Evolutionary conservation across 2,797 vertebrate genomes (phyloP).

Genomic region (Linurgus olivaceus): DNA sequence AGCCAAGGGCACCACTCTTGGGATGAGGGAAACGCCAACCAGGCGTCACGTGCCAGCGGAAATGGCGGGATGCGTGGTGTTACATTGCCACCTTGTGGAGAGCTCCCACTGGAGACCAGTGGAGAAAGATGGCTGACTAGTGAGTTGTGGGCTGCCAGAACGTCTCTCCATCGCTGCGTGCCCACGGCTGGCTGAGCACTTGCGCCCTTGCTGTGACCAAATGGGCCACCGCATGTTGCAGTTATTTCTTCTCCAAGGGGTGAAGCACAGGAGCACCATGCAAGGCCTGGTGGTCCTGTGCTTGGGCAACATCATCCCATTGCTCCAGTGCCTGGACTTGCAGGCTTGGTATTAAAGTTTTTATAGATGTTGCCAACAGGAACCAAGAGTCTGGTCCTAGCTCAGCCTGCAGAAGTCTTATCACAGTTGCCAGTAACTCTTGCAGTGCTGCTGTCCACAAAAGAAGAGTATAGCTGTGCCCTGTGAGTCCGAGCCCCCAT

Average conservation of each 20-base stretch:
- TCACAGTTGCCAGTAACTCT: neutral
- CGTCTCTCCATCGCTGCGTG: fast-evolving
- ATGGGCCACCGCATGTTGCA: neutral
- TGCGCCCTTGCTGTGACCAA: neutral
- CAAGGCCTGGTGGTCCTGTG: neutral
- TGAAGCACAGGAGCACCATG: neutral
- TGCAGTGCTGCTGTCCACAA: neutral
- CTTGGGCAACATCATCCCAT: neutral
- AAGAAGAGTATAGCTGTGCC: neutral
- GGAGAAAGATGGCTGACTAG: constrained; percentile 37
- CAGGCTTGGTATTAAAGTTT: neutral
- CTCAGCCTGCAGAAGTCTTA: neutral
- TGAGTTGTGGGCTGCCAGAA: neutral
- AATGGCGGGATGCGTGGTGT: constrained; percentile 39
- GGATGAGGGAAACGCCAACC: neutral
- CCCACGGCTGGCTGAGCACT: neutral
- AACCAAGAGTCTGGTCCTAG: neutral
- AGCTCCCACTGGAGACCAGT: constrained; percentile 23
- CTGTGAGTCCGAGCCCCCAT: neutral
- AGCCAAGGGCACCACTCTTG: neutral
- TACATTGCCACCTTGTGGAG: constrained; percentile 73
- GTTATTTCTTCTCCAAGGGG: neutral
- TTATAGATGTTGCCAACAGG: neutral
- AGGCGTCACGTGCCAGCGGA: neutral
- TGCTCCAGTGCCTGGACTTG: neutral